These are phyloP conservation scores for Drosophila prosaltans DNA, from an alignment of 1,140 invertebrate species.

Conservation along the genomic window DNA sequence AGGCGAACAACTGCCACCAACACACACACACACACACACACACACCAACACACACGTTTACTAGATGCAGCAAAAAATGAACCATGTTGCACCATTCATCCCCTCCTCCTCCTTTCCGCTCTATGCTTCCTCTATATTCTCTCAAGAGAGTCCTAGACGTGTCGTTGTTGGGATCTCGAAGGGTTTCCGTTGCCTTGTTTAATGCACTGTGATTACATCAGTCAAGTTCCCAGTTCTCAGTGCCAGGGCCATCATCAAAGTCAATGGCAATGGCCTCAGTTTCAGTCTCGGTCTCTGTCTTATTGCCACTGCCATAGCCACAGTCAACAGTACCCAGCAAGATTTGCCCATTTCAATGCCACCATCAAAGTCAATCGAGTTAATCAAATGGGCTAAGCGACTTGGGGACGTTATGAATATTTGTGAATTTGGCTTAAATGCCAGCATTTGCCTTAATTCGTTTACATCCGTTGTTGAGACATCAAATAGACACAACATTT, in stretches of 20 bases:
- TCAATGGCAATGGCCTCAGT: slow-evolving; percentile 32
- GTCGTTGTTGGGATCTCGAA: slow-evolving; percentile 37
- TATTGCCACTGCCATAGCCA: slow-evolving; percentile 1
- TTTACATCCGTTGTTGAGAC: slow-evolving; percentile 26
- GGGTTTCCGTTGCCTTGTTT: slow-evolving; percentile 54
- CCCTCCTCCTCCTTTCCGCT: not conserved
- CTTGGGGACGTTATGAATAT: slow-evolving; percentile 11
- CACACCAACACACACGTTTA: slow-evolving; percentile 3
- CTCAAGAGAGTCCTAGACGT: slow-evolving; percentile 46
- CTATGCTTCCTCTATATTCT: not conserved
- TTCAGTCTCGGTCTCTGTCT: slow-evolving; percentile 10
- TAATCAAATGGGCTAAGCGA: slow-evolving; percentile 30
- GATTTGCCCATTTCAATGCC: slow-evolving; percentile 55
- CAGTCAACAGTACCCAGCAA: not conserved
- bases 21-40: not conserved
- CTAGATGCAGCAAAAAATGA: slow-evolving; percentile 56
- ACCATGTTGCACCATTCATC: slow-evolving; percentile 11
- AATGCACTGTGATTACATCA: slow-evolving; percentile 60
- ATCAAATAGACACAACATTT: slow-evolving; percentile 29
- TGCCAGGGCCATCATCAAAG: slow-evolving; percentile 37
- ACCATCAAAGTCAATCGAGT: slow-evolving; percentile 31
- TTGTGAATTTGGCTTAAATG: slow-evolving; percentile 14
- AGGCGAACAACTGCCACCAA: slow-evolving; percentile 22
- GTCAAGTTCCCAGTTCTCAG: slow-evolving; percentile 41
- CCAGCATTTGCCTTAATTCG: slow-evolving; percentile 19